Conservation (phyloP, 2,888 invertebrate genomes). For the Coenonympha glycerion region DNA sequence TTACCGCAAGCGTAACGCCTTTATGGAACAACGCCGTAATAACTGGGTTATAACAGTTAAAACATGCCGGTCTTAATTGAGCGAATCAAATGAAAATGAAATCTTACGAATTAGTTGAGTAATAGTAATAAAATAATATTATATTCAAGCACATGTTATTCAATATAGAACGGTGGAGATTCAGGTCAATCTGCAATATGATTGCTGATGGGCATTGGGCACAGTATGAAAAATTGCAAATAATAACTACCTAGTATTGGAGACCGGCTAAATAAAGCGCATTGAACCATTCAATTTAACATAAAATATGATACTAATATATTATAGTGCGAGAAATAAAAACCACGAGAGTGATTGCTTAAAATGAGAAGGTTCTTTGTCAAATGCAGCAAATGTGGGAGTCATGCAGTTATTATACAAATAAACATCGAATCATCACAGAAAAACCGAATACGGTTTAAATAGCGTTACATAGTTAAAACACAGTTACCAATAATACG, state of each 20-base stretch:
- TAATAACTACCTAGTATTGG: too few relatives aligned
- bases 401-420: too few relatives aligned
- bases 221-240: neutral
- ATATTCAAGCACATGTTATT: conserved; percentile 18
- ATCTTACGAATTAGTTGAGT: conserved; percentile 23
- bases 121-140: too few relatives aligned
- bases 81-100: conserved; percentile 27
- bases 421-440: too few relatives aligned
- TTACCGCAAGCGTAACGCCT: conserved; percentile 37
- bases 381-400: too few relatives aligned
- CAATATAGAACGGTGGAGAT: conserved; percentile 12
- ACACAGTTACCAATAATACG: too few relatives aligned
- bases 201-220: conserved; percentile 8
- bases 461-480: too few relatives aligned
- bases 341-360: too few relatives aligned
- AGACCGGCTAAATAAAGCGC: too few relatives aligned
- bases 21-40: conserved; percentile 19
- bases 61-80: conserved; percentile 23
- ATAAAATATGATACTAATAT: neutral
- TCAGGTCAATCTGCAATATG: conserved; percentile 18
- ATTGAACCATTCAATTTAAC: neutral
- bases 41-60: conserved; percentile 16
- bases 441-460: too few relatives aligned
- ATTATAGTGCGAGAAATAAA: too few relatives aligned
- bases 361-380: too few relatives aligned